Evolutionary conservation across 1,140 invertebrate genomes (phyloP).

Genomic region (Lerema accius): DNA sequence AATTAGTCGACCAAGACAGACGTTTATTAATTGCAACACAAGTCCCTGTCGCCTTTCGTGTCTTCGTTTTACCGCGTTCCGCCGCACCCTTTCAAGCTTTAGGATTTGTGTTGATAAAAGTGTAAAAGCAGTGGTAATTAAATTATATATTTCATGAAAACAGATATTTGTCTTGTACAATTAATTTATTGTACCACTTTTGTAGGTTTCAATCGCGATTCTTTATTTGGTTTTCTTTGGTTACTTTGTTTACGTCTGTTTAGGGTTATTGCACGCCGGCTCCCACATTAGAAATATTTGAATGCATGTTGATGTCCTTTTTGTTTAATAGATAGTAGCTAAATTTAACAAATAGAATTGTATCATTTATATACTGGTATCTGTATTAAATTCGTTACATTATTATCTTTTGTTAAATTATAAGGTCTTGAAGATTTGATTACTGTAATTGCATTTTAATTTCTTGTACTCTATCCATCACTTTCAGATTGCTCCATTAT

Average conservation of each 20-base stretch:
- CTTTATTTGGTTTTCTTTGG: constrained; percentile 9
- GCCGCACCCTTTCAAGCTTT: constrained; percentile 55
- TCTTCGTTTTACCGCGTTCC: constrained; percentile 58
- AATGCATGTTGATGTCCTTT: too few relatives aligned
- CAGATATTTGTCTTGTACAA: constrained; percentile 49
- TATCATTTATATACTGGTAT: too few relatives aligned
- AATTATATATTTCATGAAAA: constrained; percentile 54
- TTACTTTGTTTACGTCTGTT: constrained; percentile 15
- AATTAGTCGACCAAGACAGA: constrained; percentile 72
- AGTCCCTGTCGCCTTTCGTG: constrained; percentile 55
- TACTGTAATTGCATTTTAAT: too few relatives aligned
- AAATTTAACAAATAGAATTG: too few relatives aligned
- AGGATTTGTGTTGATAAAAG: constrained; percentile 52
- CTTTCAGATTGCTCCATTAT: neutral
- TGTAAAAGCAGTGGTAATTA: constrained; percentile 58
- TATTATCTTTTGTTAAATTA: too few relatives aligned
- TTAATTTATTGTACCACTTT: constrained; percentile 39
- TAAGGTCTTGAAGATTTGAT: too few relatives aligned
- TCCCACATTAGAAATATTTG: too few relatives aligned
- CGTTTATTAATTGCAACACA: constrained; percentile 77
- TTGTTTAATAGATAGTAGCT: too few relatives aligned
- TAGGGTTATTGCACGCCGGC: constrained; percentile 20
- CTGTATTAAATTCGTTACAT: too few relatives aligned
- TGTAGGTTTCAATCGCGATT: constrained; percentile 29
- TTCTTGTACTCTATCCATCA: neutral